Percentiles rank a stretch among this genome's conserved stretches.
Conservation (phyloP, 2,113 vertebrate genomes). For the Poecilia latipinna region DNA sequence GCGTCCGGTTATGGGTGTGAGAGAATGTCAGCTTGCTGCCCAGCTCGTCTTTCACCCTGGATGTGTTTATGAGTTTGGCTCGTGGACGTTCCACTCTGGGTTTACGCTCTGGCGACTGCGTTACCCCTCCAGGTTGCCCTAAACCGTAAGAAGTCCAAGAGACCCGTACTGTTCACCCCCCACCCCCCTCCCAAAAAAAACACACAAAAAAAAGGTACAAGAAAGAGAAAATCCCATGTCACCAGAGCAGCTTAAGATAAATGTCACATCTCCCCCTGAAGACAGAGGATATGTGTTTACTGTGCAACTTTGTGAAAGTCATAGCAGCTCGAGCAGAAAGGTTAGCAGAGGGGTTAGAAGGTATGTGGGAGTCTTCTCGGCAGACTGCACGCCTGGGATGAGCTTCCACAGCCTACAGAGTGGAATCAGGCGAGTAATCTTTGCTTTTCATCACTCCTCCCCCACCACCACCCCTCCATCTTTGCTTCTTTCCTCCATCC, state of each 20-base stretch:
- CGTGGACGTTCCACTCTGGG: constrained; percentile 13
- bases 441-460: constrained; percentile 46
- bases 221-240: constrained; percentile 18
- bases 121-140: constrained; percentile 11
- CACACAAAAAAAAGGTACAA: not conserved
- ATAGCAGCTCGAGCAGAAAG: constrained; percentile 69
- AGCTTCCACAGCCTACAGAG: constrained; percentile 39
- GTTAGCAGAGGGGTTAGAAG: constrained; percentile 51
- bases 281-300: constrained; percentile 65
- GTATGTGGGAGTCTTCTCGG: constrained; percentile 58
- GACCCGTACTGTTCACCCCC: not conserved
- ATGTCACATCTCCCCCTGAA: constrained; percentile 65
- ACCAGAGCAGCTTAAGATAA: constrained; percentile 57
- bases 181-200: not conserved
- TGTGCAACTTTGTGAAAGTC: constrained; percentile 71
- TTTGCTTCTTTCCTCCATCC: constrained; percentile 7
- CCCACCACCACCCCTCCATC: constrained; percentile 3
- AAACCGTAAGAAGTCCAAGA: constrained; percentile 15
- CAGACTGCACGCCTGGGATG: constrained; percentile 68
- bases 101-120: constrained; percentile 25
- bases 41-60: constrained; percentile 30
- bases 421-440: constrained; percentile 59
- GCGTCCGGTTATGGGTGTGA: constrained; percentile 38
- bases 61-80: constrained; percentile 49
- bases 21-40: constrained; percentile 33